A percentile compares a stretch with the other conserved stretches of the same genome.
phyloP scores from a whole-genome alignment of 2,888 invertebrate species.

The Coleophora deauratella region DNA sequence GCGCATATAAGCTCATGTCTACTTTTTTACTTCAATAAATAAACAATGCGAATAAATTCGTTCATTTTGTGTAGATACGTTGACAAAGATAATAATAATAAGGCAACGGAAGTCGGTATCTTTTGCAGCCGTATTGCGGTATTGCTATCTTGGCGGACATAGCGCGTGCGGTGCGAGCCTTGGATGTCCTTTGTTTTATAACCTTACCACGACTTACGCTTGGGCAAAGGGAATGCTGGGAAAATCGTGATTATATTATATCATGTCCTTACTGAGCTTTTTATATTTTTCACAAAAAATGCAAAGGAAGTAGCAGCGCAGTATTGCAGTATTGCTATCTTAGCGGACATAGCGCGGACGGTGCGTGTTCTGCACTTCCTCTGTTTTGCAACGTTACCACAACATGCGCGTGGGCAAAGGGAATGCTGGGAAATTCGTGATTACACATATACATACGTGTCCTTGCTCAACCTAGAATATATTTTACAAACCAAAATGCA shows the following conservation, averaged over 20 bases:
- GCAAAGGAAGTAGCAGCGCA: too few relatives aligned
- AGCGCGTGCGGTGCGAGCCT: slow-evolving; percentile 19
- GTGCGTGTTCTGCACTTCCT: slow-evolving; percentile 23
- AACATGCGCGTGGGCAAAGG: slow-evolving; percentile 33
- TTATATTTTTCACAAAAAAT: too few relatives aligned
- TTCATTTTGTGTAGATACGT: too few relatives aligned
- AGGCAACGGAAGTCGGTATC: slow-evolving; percentile 58
- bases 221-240: slow-evolving; percentile 31
- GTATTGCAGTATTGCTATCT: slow-evolving; percentile 32
- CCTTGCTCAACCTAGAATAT: too few relatives aligned
- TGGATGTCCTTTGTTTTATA: slow-evolving; percentile 24
- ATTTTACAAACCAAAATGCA: too few relatives aligned
- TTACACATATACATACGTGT: too few relatives aligned
- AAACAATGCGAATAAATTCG: too few relatives aligned
- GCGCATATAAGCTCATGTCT: too few relatives aligned
- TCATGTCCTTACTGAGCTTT: too few relatives aligned
- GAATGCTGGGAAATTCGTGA: slow-evolving; percentile 34
- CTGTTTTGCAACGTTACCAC: slow-evolving; percentile 28
- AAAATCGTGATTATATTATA: slow-evolving; percentile 35
- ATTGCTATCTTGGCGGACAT: slow-evolving; percentile 29
- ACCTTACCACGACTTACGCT: slow-evolving; percentile 33
- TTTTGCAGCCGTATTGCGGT: slow-evolving; percentile 37
- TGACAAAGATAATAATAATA: slow-evolving; percentile 15
- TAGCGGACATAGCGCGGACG: slow-evolving; percentile 23
- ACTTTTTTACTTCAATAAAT: too few relatives aligned